Conservation (phyloP, 2,113 vertebrate species). For the Leucopsar rothschildi region DNA sequence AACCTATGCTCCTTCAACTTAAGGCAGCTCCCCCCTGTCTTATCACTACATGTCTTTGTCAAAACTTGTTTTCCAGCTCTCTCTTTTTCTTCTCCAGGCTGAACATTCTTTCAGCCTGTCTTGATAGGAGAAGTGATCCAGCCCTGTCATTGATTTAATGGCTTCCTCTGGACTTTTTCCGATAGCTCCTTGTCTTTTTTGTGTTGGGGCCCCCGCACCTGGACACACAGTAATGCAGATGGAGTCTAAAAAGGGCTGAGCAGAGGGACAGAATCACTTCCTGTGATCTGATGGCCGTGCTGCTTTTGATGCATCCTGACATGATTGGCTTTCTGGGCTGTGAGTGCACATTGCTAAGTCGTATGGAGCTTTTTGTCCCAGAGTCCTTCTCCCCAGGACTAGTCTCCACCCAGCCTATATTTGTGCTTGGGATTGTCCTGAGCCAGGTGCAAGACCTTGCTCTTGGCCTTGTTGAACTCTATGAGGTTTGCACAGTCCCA, state of each 20-base stretch:
- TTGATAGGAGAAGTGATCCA: background rate
- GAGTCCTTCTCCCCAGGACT: background rate
- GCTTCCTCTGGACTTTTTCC: background rate
- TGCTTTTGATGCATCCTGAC: background rate
- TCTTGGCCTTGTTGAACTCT: background rate
- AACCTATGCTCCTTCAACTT: background rate
- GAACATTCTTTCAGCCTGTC: background rate
- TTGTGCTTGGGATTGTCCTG: background rate
- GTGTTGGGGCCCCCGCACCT: background rate
- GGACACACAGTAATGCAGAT: background rate
- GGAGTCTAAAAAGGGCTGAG: background rate
- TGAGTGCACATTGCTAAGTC: background rate
- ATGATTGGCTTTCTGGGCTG: background rate
- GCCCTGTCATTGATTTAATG: background rate
- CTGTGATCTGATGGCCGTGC: background rate
- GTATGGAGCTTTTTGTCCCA: fast-evolving
- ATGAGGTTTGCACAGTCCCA: background rate
- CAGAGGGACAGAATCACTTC: background rate
- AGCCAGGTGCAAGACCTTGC: background rate
- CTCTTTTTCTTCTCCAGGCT: background rate
- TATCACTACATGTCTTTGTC: background rate
- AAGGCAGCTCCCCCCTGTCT: background rate
- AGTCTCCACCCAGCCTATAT: background rate
- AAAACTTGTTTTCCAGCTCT: background rate
- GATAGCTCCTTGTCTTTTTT: background rate